Percentiles rank a stretch among this genome's conserved stretches.
These are phyloP conservation scores for Chaenodraco wilsoni DNA, from an alignment of 2,797 vertebrate genomes.

Conservation along the genomic window DNA sequence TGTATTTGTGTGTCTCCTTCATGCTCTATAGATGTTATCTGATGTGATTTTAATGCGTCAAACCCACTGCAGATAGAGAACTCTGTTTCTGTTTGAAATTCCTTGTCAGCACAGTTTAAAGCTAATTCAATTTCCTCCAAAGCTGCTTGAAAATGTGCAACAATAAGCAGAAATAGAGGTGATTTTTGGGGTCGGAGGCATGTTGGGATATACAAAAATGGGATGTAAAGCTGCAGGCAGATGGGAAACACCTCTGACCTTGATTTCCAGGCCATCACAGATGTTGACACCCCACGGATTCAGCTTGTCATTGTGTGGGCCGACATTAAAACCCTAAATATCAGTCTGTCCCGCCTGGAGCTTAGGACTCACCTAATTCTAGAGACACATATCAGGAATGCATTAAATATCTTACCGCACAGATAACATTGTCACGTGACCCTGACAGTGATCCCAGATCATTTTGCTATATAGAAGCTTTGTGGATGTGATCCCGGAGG, in stretches of 20 bases:
- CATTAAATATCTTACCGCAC: conserved; percentile 49
- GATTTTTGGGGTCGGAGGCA: conserved; percentile 10
- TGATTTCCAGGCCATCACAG: conserved; percentile 56
- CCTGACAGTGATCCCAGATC: conserved; percentile 51
- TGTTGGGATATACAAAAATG: conserved; percentile 36
- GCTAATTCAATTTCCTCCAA: conserved; percentile 50
- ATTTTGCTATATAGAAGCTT: conserved; percentile 44
- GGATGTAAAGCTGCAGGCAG: conserved; percentile 21
- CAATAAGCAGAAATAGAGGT: conserved; percentile 32
- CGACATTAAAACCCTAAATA: conserved; percentile 47
- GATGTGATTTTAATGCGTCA: conserved; percentile 37
- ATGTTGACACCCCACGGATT: conserved; percentile 48
- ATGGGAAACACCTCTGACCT: conserved; percentile 37
- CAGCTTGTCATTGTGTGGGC: conserved; percentile 47
- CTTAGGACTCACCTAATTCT: conserved; percentile 38
- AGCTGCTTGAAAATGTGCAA: conserved; percentile 48
- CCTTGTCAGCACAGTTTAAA: conserved; percentile 54
- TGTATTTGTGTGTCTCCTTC: conserved; percentile 23
- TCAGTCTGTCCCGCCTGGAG: conserved; percentile 38
- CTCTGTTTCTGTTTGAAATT: conserved; percentile 19
- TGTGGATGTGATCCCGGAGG: conserved; percentile 36
- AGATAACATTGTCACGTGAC: conserved; percentile 43
- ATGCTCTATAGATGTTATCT: conserved; percentile 10
- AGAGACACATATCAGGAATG: conserved; percentile 48
- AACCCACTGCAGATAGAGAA: conserved; percentile 10